A percentile compares a stretch with the other conserved stretches of the same genome.
Evolutionary conservation across 2,888 invertebrate genomes (phyloP).

Genomic region (Drosophila putrida): DNA sequence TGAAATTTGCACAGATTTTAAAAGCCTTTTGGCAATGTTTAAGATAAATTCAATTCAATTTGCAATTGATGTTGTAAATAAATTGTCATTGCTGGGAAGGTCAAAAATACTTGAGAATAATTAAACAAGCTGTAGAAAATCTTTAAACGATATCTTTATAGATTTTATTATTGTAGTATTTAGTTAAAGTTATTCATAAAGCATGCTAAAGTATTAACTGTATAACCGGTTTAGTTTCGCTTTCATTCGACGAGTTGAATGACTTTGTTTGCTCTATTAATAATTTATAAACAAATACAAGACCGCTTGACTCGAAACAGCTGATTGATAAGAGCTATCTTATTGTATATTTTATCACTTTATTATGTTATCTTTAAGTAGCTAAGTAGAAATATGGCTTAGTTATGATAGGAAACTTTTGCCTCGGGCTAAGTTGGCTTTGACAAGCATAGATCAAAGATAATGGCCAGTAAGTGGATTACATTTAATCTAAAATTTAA

Average conservation of each 20-base stretch:
- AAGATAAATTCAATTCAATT: constrained; percentile 24
- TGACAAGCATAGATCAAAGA: background rate
- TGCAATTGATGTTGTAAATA: background rate
- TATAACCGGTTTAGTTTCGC: constrained; percentile 42
- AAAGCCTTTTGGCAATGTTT: constrained; percentile 13
- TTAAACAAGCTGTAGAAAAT: constrained; percentile 5
- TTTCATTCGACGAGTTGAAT: constrained; percentile 59
- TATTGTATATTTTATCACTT: background rate
- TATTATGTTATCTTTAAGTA: background rate
- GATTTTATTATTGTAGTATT: constrained; percentile 7
- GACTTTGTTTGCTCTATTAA: constrained; percentile 50
- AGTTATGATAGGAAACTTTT: background rate
- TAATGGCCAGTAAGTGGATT: no score
- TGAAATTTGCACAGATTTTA: constrained; percentile 15
- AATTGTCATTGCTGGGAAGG: constrained; percentile 26
- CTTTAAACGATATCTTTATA: background rate
- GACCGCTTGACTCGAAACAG: constrained; percentile 4
- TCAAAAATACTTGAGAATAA: constrained; percentile 16
- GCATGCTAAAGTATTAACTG: constrained; percentile 21
- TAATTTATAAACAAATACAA: constrained; percentile 34
- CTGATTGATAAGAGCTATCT: constrained; percentile 10
- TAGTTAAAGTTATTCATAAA: constrained; percentile 15
- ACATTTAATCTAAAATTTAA: background rate
- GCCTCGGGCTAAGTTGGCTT: constrained; percentile 3
- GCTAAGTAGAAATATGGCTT: no score